Conservation (phyloP, 2,113 vertebrate species). For the Gymnorhina tibicen region DNA sequence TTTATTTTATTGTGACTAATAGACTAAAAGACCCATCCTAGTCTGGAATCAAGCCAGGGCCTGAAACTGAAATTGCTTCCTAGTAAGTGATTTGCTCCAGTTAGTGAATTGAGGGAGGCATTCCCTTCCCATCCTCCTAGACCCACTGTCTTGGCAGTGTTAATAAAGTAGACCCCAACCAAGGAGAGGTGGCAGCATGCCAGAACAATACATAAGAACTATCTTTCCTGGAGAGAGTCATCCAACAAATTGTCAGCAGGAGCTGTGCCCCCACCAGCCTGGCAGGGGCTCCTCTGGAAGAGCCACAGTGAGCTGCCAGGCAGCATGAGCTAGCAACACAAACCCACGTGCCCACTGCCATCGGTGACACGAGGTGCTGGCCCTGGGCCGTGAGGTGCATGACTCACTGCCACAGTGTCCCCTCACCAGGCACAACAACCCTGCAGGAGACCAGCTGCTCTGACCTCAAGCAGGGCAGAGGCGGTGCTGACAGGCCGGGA, state of each 20-base stretch:
- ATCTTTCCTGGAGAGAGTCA: neutral
- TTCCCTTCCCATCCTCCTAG: neutral
- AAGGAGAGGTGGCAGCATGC: neutral
- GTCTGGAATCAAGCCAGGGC: neutral
- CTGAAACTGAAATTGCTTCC: neutral
- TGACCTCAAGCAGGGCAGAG: neutral
- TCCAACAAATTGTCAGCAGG: neutral
- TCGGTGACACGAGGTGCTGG: fast-evolving
- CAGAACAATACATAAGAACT: neutral
- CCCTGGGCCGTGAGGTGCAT: fast-evolving
- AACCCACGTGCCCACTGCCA: fast-evolving
- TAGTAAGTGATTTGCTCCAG: neutral
- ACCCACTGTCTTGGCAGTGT: neutral
- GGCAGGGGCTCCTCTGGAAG: neutral
- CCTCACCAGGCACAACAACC: neutral
- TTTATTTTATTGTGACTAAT: neutral
- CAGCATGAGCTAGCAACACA: neutral
- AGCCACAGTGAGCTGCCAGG: neutral
- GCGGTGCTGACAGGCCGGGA: neutral
- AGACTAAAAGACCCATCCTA: neutral
- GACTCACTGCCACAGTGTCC: neutral
- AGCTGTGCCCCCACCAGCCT: neutral
- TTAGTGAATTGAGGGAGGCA: neutral
- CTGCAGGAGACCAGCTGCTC: neutral
- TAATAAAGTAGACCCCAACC: neutral